A percentile compares a stretch with the other conserved stretches of the same genome.
phyloP scores from a whole-genome alignment of 1,140 invertebrate species.

The Heliconius congener region DNA sequence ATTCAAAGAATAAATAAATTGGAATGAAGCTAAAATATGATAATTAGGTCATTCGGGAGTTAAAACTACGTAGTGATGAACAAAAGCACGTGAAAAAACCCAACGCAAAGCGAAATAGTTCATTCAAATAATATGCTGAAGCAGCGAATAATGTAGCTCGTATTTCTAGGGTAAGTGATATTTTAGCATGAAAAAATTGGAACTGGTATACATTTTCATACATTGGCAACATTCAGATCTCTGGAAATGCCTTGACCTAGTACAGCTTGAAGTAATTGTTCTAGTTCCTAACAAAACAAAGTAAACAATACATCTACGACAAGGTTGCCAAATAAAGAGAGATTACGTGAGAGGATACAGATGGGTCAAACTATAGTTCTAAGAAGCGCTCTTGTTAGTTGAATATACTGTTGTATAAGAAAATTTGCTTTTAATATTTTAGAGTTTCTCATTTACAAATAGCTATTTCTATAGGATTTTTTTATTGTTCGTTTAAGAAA shows the following conservation, averaged over 20 bases:
- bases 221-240: conserved; percentile 14
- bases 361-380: neutral
- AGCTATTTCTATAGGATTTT: too few species aligned
- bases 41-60: conserved; percentile 17
- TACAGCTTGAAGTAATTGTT: conserved; percentile 25
- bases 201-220: conserved; percentile 18
- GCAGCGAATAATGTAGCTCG: conserved; percentile 12
- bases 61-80: conserved; percentile 18
- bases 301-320: conserved; percentile 24
- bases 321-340: conserved; percentile 16
- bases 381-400: neutral
- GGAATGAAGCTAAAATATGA: conserved; percentile 6
- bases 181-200: conserved; percentile 20
- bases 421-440: neutral
- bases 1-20: conserved; percentile 5
- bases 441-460: too few species aligned
- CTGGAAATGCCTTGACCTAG: conserved; percentile 28
- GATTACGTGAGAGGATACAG: neutral
- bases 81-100: conserved; percentile 19
- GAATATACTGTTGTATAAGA: neutral
- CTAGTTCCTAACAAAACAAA: conserved; percentile 19
- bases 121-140: conserved; percentile 21
- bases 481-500: too few species aligned
- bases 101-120: conserved; percentile 20
- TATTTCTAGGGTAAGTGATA: conserved; percentile 15